Evolutionary conservation across 2,113 vertebrate genomes (phyloP).

Genomic region (Dasyornis broadbenti): DNA sequence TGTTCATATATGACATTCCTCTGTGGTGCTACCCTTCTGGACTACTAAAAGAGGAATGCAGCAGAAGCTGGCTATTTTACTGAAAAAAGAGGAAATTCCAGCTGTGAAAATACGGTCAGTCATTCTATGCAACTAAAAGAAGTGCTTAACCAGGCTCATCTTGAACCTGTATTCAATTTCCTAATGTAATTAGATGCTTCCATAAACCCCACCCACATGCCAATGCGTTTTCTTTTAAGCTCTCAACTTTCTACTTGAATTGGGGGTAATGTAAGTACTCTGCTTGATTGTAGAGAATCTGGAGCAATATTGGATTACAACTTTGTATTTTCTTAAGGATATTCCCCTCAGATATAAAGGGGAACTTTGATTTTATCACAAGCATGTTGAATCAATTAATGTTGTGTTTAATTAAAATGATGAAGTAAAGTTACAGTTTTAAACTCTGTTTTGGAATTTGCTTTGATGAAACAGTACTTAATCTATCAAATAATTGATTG

Average conservation of each 20-base stretch:
- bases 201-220: constrained; percentile 72
- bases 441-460: neutral
- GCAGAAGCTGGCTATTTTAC: constrained; percentile 35
- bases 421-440: constrained; percentile 21
- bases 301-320: constrained; percentile 60
- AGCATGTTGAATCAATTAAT: constrained; percentile 51
- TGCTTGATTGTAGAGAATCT: constrained; percentile 66
- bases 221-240: constrained; percentile 65
- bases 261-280: constrained; percentile 50
- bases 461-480: neutral
- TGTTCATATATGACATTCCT: neutral
- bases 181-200: constrained; percentile 74
- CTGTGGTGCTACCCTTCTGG: constrained; percentile 8
- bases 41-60: constrained; percentile 2
- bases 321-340: constrained; percentile 64
- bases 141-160: constrained; percentile 63
- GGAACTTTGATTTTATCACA: neutral
- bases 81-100: constrained; percentile 54
- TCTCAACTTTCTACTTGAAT: constrained; percentile 61
- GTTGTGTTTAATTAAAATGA: constrained; percentile 53
- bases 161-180: constrained; percentile 72
- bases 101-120: constrained; percentile 67
- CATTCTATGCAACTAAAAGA: constrained; percentile 68
- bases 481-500: neutral
- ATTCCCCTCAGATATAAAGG: neutral